Percentiles rank a stretch among this genome's conserved stretches.
Evolutionary conservation across 2,113 vertebrate genomes (phyloP).

Genomic region (Thinocorus orbignyianus): DNA sequence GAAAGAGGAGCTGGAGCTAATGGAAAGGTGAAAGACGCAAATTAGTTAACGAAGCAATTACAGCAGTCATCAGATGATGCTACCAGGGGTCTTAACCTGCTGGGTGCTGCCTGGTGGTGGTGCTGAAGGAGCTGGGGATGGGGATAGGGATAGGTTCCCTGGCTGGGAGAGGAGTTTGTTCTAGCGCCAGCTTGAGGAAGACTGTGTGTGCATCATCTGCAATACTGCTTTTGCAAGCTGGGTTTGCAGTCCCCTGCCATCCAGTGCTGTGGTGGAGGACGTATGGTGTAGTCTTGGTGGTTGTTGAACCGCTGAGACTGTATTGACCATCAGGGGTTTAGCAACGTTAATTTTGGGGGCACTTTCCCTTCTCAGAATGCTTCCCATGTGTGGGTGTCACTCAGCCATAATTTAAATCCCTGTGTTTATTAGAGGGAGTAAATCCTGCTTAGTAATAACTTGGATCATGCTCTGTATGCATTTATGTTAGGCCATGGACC

Average conservation of each 20-base stretch:
- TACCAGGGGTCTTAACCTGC: neutral
- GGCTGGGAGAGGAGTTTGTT: neutral
- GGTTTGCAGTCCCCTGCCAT: neutral
- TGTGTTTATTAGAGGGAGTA: neutral
- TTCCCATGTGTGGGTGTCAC: neutral
- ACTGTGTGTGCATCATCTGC: fast-evolving
- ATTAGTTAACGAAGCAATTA: neutral
- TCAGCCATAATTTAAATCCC: neutral
- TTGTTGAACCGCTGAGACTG: neutral
- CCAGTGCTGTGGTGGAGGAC: neutral
- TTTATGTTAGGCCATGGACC: neutral
- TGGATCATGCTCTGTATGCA: neutral
- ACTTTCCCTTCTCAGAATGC: neutral
- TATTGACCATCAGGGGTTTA: neutral
- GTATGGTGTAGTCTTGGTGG: neutral
- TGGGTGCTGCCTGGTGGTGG: neutral
- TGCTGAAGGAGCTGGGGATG: neutral
- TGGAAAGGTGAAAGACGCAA: neutral
- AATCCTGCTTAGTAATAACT: constrained; percentile 16
- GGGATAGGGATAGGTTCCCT: neutral
- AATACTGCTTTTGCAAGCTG: neutral
- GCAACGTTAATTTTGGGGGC: neutral
- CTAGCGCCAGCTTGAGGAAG: neutral
- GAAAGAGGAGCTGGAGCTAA: neutral
- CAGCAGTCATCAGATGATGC: neutral